A percentile compares a stretch with the other conserved stretches of the same genome.
These are phyloP conservation scores for Drosophila quadrilineata DNA, from an alignment of 1,140 invertebrate species.

Conservation along the genomic window DNA sequence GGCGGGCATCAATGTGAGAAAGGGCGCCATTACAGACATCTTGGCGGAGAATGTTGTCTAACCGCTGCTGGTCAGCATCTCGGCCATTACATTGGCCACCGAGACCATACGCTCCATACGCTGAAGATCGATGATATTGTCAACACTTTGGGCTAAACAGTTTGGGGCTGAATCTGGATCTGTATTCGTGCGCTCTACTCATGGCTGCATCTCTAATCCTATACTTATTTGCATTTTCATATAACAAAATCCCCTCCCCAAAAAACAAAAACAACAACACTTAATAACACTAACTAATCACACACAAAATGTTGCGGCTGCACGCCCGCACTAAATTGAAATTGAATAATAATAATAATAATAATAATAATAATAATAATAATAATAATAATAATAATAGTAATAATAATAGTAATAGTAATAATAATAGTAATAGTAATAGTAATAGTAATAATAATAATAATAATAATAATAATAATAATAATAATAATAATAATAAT, in stretches of 20 bases:
- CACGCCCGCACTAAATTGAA: slow-evolving; percentile 12
- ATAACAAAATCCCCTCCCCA: slow-evolving; percentile 34
- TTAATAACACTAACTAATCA: slow-evolving; percentile 14
- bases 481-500: not conserved
- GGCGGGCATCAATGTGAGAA: slow-evolving; percentile 98
- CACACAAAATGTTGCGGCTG: slow-evolving; percentile 47
- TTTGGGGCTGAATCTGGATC: slow-evolving; percentile 1
- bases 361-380: not conserved
- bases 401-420: not conserved
- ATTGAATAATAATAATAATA: not conserved
- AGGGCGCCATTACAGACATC: slow-evolving; percentile 97
- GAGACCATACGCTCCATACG: slow-evolving; percentile 98
- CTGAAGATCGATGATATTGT: slow-evolving; percentile 99
- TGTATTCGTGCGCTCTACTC: slow-evolving; percentile 27
- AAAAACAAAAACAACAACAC: slow-evolving; percentile 7
- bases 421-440: not conserved
- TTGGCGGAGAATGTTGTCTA: slow-evolving; percentile 98
- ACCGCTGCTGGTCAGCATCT: slow-evolving; percentile 96
- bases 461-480: not conserved
- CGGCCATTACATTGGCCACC: slow-evolving; percentile 95
- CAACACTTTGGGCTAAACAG: slow-evolving; percentile 71
- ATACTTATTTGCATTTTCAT: slow-evolving; percentile 55
- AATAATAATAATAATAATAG: not conserved
- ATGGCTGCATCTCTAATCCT: slow-evolving; percentile 40
- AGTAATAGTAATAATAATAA: not conserved